Conservation (phyloP, 2,888 invertebrate species). For the Scaeva pyrastri region DNA sequence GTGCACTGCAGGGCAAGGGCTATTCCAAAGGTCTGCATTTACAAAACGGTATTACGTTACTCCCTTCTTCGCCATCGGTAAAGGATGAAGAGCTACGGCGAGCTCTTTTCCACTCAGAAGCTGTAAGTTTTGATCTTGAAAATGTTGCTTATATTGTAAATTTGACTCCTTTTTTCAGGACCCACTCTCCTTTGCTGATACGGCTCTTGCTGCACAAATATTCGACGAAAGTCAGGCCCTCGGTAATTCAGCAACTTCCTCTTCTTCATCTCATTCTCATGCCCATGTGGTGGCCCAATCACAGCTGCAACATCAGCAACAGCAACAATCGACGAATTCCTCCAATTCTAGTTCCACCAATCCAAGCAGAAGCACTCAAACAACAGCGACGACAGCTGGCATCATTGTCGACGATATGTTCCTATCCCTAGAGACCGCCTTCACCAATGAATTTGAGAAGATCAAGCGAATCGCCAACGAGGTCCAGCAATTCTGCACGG, state of each 20-base stretch:
- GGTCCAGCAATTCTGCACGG: slow-evolving; percentile 89
- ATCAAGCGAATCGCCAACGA: slow-evolving; percentile 93
- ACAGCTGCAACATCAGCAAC: slow-evolving; percentile 55
- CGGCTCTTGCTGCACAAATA: slow-evolving; percentile 82
- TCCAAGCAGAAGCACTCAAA: slow-evolving; percentile 69
- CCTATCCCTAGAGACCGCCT: slow-evolving; percentile 84
- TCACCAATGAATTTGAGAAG: slow-evolving; percentile 93
- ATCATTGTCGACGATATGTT: slow-evolving; percentile 84
- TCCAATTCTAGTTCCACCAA: slow-evolving; percentile 74
- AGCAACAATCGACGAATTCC: slow-evolving; percentile 70
- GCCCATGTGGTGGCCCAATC: slow-evolving; percentile 60
- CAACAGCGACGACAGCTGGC: slow-evolving; percentile 77
- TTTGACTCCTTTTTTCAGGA: slow-evolving; percentile 77
- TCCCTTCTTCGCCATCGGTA: slow-evolving; percentile 83
- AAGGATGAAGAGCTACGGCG: slow-evolving; percentile 87
- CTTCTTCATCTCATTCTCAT: slow-evolving; percentile 67
- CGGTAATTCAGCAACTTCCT: slow-evolving; percentile 65
- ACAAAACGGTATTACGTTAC: slow-evolving; percentile 82
- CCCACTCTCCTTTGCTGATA: slow-evolving; percentile 82
- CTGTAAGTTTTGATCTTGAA: slow-evolving; percentile 78
- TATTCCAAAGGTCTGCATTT: slow-evolving; percentile 83
- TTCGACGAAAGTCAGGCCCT: slow-evolving; percentile 82
- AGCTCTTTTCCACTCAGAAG: slow-evolving; percentile 85
- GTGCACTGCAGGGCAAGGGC: slow-evolving; percentile 92
- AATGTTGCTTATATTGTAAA: neutral